Conservation (phyloP, 1,140 invertebrate genomes). For the Potamilus streckersoni region DNA sequence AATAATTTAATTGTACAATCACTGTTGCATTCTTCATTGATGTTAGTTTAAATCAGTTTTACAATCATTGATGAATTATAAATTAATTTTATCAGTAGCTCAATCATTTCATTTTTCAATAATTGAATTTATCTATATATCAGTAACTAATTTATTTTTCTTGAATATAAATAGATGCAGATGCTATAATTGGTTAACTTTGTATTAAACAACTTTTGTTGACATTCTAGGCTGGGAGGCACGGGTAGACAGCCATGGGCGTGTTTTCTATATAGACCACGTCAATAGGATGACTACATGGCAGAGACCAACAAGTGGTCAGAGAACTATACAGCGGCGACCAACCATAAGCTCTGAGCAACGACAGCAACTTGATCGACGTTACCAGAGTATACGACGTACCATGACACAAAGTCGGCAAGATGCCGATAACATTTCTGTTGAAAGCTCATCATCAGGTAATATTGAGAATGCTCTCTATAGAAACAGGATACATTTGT, state of each 20-base stretch:
- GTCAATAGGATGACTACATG: slow-evolving; percentile 95
- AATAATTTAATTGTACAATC: too few relatives aligned
- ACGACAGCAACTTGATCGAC: slow-evolving; percentile 79
- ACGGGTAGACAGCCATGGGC: slow-evolving; percentile 95
- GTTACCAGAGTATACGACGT: slow-evolving; percentile 85
- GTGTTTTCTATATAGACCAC: slow-evolving; percentile 98
- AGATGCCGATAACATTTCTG: slow-evolving; percentile 34
- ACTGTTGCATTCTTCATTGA: too few relatives aligned
- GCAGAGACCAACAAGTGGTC: slow-evolving; percentile 80
- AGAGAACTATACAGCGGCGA: slow-evolving; percentile 71
- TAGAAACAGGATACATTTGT: too few relatives aligned
- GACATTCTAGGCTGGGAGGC: slow-evolving; percentile 95
- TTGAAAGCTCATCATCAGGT: slow-evolving; percentile 50
- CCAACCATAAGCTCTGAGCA: slow-evolving; percentile 71
- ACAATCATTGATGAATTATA: too few relatives aligned
- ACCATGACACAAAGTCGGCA: slow-evolving; percentile 76
- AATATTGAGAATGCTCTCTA: neutral
- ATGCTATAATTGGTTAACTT: too few relatives aligned
- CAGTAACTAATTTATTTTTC: too few relatives aligned
- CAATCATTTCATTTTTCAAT: too few relatives aligned
- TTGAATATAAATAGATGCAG: too few relatives aligned
- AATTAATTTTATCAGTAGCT: too few relatives aligned
- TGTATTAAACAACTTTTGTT: too few relatives aligned
- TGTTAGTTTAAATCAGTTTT: too few relatives aligned
- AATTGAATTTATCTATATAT: too few relatives aligned